Conservation (phyloP, 1,140 invertebrate species). For the Penaeus japonicus region DNA sequence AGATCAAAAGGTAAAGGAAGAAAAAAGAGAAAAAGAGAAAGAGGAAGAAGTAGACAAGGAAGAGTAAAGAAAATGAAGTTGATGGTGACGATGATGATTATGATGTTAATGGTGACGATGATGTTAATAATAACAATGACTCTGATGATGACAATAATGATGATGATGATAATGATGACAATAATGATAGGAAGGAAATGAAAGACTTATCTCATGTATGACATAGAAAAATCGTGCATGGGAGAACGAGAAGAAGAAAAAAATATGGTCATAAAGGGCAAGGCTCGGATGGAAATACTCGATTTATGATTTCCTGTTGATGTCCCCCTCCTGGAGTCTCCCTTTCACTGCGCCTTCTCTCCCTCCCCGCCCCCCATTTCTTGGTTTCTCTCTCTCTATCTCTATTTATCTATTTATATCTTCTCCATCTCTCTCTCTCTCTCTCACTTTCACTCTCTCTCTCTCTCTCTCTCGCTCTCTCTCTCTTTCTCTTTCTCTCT, state of each 20-base stretch:
- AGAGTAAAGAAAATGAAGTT: not conserved
- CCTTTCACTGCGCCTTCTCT: not conserved
- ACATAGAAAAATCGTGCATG: not conserved
- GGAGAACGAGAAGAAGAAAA: not conserved
- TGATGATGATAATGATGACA: not conserved
- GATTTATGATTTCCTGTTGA: not conserved
- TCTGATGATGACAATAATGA: not conserved
- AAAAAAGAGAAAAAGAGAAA: not conserved
- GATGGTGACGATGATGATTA: not conserved
- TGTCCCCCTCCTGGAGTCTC: not conserved
- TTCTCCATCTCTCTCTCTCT: not conserved
- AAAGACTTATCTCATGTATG: not conserved
- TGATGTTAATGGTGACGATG: not conserved
- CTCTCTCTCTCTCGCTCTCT: not conserved
- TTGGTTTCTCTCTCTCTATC: not conserved
- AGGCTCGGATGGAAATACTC: not conserved
- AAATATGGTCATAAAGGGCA: not conserved
- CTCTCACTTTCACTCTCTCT: not conserved
- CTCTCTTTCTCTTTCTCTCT: not conserved
- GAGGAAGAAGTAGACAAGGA: too few relatives aligned
- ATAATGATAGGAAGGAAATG: not conserved
- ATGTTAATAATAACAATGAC: not conserved
- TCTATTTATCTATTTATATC: not conserved
- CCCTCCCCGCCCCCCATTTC: not conserved
- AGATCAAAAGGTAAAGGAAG: not conserved